Evolutionary conservation across 2,888 invertebrate species (phyloP).

Genomic region (Phengaris alcon): DNA sequence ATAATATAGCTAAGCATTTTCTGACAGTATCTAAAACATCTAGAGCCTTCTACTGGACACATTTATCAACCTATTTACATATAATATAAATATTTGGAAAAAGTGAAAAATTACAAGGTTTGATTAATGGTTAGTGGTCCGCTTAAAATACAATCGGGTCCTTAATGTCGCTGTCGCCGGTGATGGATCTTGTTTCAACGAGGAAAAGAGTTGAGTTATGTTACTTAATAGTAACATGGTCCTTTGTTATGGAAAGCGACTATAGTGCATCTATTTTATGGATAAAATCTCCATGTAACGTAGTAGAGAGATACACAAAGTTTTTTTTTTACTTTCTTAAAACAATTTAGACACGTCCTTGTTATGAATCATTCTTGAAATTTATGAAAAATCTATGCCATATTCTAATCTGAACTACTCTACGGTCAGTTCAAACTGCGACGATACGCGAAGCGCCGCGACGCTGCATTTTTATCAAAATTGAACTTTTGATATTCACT

Average conservation of each 20-base stretch:
- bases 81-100: slow-evolving; percentile 45
- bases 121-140: slow-evolving; percentile 64
- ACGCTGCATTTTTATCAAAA: too few relatives aligned
- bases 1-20: too few relatives aligned
- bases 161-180: slow-evolving; percentile 71
- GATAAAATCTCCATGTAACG: not conserved
- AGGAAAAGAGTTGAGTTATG: slow-evolving; percentile 38
- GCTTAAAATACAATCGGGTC: slow-evolving; percentile 67
- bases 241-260: not conserved
- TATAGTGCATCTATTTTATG: not conserved
- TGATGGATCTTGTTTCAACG: slow-evolving; percentile 58
- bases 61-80: slow-evolving; percentile 11
- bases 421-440: too few relatives aligned
- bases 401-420: too few relatives aligned
- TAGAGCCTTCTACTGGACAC: not conserved
- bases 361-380: too few relatives aligned
- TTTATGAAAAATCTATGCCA: too few relatives aligned
- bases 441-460: too few relatives aligned
- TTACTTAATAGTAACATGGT: not conserved
- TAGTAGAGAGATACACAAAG: too few relatives aligned
- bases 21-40: not conserved
- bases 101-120: slow-evolving; percentile 68
- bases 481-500: too few relatives aligned
- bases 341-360: too few relatives aligned
- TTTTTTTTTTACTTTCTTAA: too few relatives aligned